Conservation (phyloP, 1,140 invertebrate species). For the Zaprionus ghesquierei region DNA sequence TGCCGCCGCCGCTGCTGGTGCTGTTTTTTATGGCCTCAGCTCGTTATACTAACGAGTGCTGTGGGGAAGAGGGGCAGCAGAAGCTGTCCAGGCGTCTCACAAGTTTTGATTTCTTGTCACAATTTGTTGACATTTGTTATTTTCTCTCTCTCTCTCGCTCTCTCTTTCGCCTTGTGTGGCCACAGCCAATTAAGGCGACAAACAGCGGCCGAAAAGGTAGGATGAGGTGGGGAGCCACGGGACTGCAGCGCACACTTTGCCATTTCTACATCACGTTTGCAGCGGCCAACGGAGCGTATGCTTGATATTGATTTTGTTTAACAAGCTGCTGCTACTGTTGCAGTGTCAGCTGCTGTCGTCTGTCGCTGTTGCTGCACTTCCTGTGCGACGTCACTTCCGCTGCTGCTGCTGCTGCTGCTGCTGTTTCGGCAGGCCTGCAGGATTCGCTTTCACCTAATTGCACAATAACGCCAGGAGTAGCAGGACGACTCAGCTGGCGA, state of each 20-base stretch:
- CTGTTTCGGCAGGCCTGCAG: conserved; percentile 46
- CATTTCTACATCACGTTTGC: conserved; percentile 42
- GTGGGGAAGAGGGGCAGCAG: background rate
- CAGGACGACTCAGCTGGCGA: background rate
- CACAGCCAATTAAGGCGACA: conserved; percentile 72
- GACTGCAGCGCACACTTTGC: background rate
- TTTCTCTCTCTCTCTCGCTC: conserved; percentile 20
- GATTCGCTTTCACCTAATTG: conserved; percentile 68
- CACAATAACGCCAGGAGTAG: conserved; percentile 50
- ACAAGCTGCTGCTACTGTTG: conserved; percentile 37
- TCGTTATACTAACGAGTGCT: conserved; percentile 50
- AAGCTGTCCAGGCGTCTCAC: conserved; percentile 1
- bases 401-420: too few relatives aligned
- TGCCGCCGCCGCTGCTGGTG: background rate
- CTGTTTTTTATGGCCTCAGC: conserved; percentile 21
- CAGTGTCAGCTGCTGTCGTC: background rate
- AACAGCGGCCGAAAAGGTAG: conserved; percentile 39
- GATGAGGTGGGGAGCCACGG: background rate
- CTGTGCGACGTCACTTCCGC: conserved; percentile 54
- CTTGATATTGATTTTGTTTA: conserved; percentile 71
- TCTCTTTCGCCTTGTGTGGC: conserved; percentile 20
- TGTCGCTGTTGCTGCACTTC: conserved; percentile 64
- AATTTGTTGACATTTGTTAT: conserved; percentile 80
- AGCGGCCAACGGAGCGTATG: conserved; percentile 59
- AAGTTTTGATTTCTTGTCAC: conserved; percentile 79